Evolutionary conservation across 2,888 invertebrate genomes (phyloP).

Genomic region (Synergus japonicus): DNA sequence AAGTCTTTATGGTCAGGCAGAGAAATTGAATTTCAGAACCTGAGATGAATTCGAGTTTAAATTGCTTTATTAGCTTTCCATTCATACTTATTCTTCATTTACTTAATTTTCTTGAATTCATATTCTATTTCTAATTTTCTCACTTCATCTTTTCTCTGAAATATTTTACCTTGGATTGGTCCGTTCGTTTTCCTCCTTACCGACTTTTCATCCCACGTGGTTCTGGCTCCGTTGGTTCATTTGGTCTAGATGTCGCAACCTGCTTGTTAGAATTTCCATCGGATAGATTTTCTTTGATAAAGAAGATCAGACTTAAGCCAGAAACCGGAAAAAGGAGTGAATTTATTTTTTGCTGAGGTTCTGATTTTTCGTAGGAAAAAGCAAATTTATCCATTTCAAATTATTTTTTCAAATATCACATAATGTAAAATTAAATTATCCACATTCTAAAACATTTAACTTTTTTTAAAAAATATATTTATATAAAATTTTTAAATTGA

Average conservation of each 20-base stretch:
- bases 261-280: background rate
- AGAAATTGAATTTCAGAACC: background rate
- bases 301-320: background rate
- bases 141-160: background rate
- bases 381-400: background rate
- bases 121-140: background rate
- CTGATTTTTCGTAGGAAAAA: too few relatives aligned
- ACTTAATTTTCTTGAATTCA: background rate
- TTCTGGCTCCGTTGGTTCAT: background rate
- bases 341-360: too few relatives aligned
- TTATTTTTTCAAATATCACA: too few relatives aligned
- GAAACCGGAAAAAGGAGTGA: too few relatives aligned
- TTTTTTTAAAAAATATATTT: too few relatives aligned
- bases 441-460: too few relatives aligned
- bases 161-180: background rate
- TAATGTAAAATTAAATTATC: too few relatives aligned
- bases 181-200: background rate
- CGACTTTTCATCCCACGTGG: background rate
- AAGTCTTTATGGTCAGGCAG: background rate
- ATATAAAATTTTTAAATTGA: too few relatives aligned
- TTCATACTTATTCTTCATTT: background rate
- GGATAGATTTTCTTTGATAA: background rate
- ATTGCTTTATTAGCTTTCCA: background rate
- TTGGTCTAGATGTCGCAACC: background rate
- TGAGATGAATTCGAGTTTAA: background rate